Evolutionary conservation across 2,797 vertebrate species (phyloP).

Genomic region (Gephyroberyx darwinii): DNA sequence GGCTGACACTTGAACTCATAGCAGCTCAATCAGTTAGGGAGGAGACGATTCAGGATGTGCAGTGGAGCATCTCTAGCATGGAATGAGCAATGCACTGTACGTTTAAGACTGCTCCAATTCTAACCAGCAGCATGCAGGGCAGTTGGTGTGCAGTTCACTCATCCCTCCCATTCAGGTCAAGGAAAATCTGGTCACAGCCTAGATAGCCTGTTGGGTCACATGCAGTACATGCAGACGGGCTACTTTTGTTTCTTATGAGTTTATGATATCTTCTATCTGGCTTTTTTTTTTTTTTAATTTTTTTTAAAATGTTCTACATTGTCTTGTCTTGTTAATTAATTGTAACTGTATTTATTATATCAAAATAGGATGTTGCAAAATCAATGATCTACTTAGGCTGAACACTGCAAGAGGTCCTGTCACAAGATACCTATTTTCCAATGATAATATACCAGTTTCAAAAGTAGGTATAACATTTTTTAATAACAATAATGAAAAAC

Average conservation of each 20-base stretch:
- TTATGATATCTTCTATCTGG: neutral
- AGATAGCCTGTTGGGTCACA: conserved; percentile 19
- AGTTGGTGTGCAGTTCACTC: conserved; percentile 24
- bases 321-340: no score
- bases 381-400: conserved; percentile 1
- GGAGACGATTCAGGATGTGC: conserved; percentile 36
- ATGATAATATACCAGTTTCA: conserved; percentile 10
- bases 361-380: neutral
- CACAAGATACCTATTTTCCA: neutral
- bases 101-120: conserved; percentile 55
- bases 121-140: conserved; percentile 43
- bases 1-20: conserved; percentile 62
- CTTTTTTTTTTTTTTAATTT: conserved; percentile 10
- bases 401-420: conserved; percentile 13
- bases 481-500: neutral
- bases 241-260: conserved; percentile 3
- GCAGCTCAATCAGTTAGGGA: conserved; percentile 52
- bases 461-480: no score
- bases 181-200: conserved; percentile 41
- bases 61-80: conserved; percentile 51
- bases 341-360: conserved; percentile 1
- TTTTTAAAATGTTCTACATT: no score
- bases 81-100: conserved; percentile 59
- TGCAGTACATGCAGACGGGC: neutral
- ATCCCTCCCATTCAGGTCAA: conserved; percentile 55